phyloP scores from a whole-genome alignment of 2,797 vertebrate species.

The Lateolabrax maculatus region DNA sequence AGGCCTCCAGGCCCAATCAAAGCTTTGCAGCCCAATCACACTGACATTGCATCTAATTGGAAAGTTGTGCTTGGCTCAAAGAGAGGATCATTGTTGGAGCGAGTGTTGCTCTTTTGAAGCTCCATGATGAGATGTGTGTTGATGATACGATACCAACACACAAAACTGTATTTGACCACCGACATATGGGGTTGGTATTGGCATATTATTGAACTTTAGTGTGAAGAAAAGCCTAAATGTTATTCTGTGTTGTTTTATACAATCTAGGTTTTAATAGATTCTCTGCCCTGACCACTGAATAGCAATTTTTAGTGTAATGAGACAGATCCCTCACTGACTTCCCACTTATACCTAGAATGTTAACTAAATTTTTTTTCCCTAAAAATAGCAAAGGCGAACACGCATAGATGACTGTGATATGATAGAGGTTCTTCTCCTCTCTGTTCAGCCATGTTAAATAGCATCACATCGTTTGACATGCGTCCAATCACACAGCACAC shows the following conservation, averaged over 20 bases:
- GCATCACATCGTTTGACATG: not conserved
- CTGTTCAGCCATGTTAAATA: not conserved
- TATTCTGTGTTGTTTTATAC: not conserved
- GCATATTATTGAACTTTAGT: not conserved
- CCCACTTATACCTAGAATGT: not conserved
- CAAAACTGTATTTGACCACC: conserved; percentile 1
- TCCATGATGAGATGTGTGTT: conserved; percentile 49
- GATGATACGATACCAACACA: conserved; percentile 4
- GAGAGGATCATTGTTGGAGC: conserved; percentile 65
- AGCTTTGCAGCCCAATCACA: conserved; percentile 73
- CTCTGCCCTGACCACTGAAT: not conserved
- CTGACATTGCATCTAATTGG: conserved; percentile 80
- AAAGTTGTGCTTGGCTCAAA: conserved; percentile 72
- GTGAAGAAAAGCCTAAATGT: not conserved
- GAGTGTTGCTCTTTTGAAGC: conserved; percentile 73
- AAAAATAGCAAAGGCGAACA: not conserved
- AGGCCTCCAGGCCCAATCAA: conserved; percentile 78
- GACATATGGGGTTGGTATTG: not conserved
- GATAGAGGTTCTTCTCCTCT: not conserved
- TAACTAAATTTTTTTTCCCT: not conserved
- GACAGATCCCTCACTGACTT: not conserved
- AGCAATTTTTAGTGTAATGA: not conserved
- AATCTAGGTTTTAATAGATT: not conserved
- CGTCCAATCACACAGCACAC: not conserved
- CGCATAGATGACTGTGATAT: not conserved